phyloP scores from a whole-genome alignment of 1,140 invertebrate species.

The Lasaia peninsularis region DNA sequence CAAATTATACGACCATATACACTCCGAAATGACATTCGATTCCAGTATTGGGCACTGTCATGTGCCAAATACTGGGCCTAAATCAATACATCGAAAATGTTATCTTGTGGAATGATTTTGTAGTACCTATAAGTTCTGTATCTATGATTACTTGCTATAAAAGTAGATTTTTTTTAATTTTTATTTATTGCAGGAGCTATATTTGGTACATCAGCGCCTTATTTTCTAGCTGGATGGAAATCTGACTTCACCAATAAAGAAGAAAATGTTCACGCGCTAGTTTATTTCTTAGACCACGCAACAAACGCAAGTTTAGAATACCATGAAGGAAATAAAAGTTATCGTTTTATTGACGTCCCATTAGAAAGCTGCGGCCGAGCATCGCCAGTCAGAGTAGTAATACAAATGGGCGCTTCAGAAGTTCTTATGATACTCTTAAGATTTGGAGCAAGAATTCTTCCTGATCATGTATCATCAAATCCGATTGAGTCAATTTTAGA shows the following conservation, averaged over 20 bases:
- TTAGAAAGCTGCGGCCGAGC: conserved; percentile 86
- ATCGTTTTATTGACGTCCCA: conserved; percentile 86
- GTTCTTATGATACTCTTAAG: conserved; percentile 84
- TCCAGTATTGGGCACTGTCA: too few species aligned
- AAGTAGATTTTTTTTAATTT: too few species aligned
- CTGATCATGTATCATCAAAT: conserved; percentile 70
- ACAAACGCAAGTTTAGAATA: conserved; percentile 78
- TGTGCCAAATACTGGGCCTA: too few species aligned
- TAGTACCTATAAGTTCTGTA: too few species aligned
- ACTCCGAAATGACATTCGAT: too few species aligned
- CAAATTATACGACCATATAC: too few species aligned
- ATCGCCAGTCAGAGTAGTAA: conserved; percentile 82
- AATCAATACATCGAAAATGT: too few species aligned
- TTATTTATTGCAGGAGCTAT: conserved; percentile 78
- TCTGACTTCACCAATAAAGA: conserved; percentile 87
- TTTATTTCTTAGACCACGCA: conserved; percentile 88
- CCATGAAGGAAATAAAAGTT: conserved; percentile 57
- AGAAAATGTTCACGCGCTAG: conserved; percentile 85
- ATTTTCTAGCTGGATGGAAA: conserved; percentile 89
- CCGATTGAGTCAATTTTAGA: conserved; percentile 80
- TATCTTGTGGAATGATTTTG: too few species aligned
- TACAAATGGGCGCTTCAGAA: conserved; percentile 84
- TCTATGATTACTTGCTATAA: too few species aligned
- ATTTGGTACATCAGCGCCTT: conserved; percentile 86
- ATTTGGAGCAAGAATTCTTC: conserved; percentile 80